phyloP scores from a whole-genome alignment of 2,888 invertebrate genomes.

The Eupsilia transversa region DNA sequence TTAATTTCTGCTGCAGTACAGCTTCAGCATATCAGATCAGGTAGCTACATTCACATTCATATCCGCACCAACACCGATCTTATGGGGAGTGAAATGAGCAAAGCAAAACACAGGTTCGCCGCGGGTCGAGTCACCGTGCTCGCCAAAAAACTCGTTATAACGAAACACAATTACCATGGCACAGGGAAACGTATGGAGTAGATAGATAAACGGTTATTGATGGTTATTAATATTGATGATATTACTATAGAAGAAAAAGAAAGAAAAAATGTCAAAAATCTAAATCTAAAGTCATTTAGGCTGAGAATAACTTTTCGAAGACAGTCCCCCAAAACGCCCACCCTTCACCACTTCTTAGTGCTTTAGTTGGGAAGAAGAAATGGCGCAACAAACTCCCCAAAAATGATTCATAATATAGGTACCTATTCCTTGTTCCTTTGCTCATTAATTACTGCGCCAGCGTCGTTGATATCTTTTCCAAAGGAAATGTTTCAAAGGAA shows the following conservation, averaged over 20 bases:
- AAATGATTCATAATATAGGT: no score
- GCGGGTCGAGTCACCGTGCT: conserved; percentile 74
- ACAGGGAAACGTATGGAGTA: conserved; percentile 73
- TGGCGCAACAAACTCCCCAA: no score
- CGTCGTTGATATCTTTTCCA: background rate
- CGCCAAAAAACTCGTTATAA: conserved; percentile 90
- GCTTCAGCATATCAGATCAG: conserved; percentile 4
- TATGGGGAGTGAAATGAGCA: conserved; percentile 72
- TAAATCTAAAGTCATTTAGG: no score
- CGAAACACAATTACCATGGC: conserved; percentile 86
- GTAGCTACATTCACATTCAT: conserved; percentile 21
- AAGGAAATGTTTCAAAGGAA: background rate
- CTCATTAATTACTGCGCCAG: background rate
- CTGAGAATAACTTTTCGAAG: no score
- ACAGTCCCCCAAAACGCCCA: no score
- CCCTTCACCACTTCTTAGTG: no score
- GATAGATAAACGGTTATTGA: conserved; percentile 55
- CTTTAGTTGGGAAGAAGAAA: no score
- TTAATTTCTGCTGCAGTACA: background rate
- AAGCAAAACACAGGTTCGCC: conserved; percentile 75
- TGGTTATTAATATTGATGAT: background rate
- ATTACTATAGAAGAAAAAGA: background rate
- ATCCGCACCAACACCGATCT: conserved; percentile 47
- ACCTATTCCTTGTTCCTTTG: background rate
- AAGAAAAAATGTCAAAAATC: no score